phyloP scores from a whole-genome alignment of 2,797 vertebrate genomes.

The Prionace glauca region DNA sequence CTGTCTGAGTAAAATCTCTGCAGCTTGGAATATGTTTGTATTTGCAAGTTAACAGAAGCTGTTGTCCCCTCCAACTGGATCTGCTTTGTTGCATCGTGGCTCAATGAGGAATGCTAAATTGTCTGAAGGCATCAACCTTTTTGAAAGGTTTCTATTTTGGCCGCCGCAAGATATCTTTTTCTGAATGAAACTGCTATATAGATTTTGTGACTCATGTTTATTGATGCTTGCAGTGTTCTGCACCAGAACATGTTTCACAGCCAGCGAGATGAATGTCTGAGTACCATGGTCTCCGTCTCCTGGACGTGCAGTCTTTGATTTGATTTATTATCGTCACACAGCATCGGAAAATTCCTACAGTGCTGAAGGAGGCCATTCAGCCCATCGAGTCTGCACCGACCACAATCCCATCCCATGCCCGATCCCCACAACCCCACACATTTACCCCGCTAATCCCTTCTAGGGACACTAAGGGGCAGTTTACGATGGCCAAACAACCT shows the following conservation, averaged over 20 bases:
- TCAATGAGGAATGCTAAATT: background rate
- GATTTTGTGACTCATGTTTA: conserved; percentile 6
- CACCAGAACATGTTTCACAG: background rate
- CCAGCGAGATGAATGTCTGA: background rate
- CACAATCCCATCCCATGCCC: no score
- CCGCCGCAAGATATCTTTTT: background rate
- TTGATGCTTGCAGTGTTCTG: background rate
- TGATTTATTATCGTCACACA: no score
- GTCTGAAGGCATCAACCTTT: background rate
- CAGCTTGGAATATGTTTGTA: background rate
- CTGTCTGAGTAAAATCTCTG: background rate
- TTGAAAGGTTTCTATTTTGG: background rate
- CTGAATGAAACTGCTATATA: background rate
- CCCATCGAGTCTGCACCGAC: no score
- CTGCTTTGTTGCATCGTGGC: background rate
- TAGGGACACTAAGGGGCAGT: no score
- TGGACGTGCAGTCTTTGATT: background rate
- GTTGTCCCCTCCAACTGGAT: no score
- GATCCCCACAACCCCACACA: no score
- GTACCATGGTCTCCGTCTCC: background rate
- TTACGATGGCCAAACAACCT: no score
- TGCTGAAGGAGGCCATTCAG: no score
- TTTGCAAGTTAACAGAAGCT: background rate
- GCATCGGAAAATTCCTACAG: no score
- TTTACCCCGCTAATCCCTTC: no score